Evolutionary conservation across 23 tunicate species (phyloP), one percentile per base, ranked within the genome.

Genomic region (Clavelina lepadiformis): DNA sequence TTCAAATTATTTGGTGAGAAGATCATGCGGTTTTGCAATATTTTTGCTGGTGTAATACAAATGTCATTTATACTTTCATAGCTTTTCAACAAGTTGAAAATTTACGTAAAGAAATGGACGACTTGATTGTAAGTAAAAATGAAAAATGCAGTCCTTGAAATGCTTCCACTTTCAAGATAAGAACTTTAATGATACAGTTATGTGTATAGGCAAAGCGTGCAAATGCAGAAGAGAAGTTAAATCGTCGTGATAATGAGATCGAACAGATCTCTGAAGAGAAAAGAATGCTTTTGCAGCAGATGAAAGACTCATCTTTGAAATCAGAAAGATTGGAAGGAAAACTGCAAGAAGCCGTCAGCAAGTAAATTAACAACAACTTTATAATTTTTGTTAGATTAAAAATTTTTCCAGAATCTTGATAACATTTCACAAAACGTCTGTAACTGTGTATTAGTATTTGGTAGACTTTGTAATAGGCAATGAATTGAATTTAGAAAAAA

Each of bases 71-170:
- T 76, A 37, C 71, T 58, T 46, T 70, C 63, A 20, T 79, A 89
- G 97, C 79, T 47, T 76, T 28, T 61, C 89, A 81, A 28, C 85
- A 89, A 75, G 62, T 37, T 23, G 97, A 89, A 24, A 79, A 67
- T 33, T 74, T 89, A 13, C 77, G 85, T 31, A 69, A 66, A 8
- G 97, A 89, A 64, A 75, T 81, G 80, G 83, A 81, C 15, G 83
- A 77, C 76, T 33, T 81, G 55, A 89, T 75, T 61, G 97, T 89
- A 54, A 89, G 97, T 68, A 5, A 19, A 28, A 53, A 6, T 6
- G 19, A 20, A 53, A 20, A n/a, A 20, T n/a, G n/a, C n/a, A n/a
- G n/a, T n/a, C n/a, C n/a, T n/a, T n/a, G 49, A 41, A 41, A 8
- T 41, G 49, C 15, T 41, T 15, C 15, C 13, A 8, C 13, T 8